Base-by-base conservation (phyloP, 2,113 vertebrate species). In the Stigmatopora argus region DNA sequence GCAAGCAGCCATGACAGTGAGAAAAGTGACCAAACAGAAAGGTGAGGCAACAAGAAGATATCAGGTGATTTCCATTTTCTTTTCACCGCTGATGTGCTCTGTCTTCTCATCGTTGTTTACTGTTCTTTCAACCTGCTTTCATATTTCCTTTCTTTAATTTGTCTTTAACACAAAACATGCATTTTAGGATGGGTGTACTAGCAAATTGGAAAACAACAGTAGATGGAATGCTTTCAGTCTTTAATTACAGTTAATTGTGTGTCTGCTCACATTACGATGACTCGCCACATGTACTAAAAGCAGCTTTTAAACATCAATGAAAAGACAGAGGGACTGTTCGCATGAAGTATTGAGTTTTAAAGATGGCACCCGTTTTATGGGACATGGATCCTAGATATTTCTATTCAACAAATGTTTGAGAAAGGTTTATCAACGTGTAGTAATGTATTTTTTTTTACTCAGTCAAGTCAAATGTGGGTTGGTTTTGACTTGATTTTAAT, bases 1-100 rank as follows among this genome's bases (percentile, higher is more conserved):
- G 26, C 97, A 99, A 90, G 97, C 96, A 53, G 97, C 97, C 87
- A 92, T 98, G 94, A 98, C 97, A 70, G 96, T 99, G 86, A 93
- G 96, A 89, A 98, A 98, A 94, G 94, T 94, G 82, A 93, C 95
- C 89, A 99, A 98, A 92, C 96, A 99, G 90, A 99, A 98, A 98
- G 97, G 97, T 97, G 94, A 87, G 86, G 83, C 82, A 85, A 86
- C 78, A 82, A 85, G 87, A 85, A 88, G 86, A 90, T 84, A 89
- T 81, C 86, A 86, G 86, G 85, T 91, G 85, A 87, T 78, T 87
- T 85, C 66, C 60, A 64, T 80, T 83, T 85, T 78, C 70, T 76
- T 71, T 73, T 71, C 70, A 51, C 79, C 62, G 38, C 81, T 86
- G 79, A 55, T 75, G 56, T 81, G 79, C 86, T 84, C 85, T 86